Evolutionary conservation across 1,140 invertebrate species (phyloP).

Genomic region (Platyscapa corneri): DNA sequence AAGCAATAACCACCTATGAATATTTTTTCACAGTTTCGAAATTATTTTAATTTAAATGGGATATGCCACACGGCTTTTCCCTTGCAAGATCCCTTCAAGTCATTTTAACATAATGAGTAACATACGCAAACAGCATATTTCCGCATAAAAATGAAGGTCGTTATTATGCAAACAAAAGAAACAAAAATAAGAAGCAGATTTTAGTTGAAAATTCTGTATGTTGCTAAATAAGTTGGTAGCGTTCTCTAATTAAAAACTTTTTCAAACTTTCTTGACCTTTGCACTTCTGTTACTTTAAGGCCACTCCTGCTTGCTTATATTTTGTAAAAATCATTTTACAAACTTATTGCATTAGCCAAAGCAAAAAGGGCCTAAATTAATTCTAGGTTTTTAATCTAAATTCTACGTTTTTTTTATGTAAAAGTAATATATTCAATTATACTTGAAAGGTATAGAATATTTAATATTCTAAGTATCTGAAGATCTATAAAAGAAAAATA

Average conservation of each 20-base stretch:
- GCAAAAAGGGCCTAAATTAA: neutral
- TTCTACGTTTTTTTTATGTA: neutral
- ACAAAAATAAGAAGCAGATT: constrained; percentile 7
- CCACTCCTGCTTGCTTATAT: neutral
- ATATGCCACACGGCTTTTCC: neutral
- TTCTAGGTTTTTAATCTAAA: neutral
- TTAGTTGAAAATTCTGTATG: constrained; percentile 46
- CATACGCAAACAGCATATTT: neutral
- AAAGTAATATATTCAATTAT: neutral
- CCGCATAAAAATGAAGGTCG: neutral
- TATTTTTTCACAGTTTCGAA: neutral
- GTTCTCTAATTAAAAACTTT: constrained; percentile 51
- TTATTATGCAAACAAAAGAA: neutral
- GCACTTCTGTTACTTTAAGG: neutral
- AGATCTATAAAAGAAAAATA: neutral
- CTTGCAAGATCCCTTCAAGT: neutral
- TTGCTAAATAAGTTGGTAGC: constrained; percentile 9
- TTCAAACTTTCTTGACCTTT: constrained; percentile 34
- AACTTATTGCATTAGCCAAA: neutral
- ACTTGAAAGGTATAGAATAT: neutral
- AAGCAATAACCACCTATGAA: neutral
- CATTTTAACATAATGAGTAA: neutral
- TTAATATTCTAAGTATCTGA: neutral
- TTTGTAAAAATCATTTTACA: neutral
- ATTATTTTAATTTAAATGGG: neutral